A percentile compares a stretch with the other conserved stretches of the same genome.
These are phyloP conservation scores for Galbula dea DNA, from an alignment of 2,113 vertebrate genomes.

Conservation along the genomic window DNA sequence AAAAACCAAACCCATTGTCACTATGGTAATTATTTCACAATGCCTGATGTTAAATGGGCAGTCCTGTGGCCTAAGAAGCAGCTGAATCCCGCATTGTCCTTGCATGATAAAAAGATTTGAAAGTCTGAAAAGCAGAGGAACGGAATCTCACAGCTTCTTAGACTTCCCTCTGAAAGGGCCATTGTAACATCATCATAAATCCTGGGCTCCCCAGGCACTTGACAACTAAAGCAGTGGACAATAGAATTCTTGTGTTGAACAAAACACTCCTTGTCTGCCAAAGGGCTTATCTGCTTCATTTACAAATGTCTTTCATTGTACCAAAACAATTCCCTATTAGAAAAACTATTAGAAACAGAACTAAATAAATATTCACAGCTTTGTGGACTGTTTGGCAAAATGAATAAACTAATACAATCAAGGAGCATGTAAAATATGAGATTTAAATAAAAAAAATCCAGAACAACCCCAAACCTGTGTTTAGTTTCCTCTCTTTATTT, in stretches of 20 bases:
- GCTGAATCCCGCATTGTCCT: conserved; percentile 88
- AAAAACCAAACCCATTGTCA: conserved; percentile 61
- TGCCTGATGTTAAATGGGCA: conserved; percentile 71
- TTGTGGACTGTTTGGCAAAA: conserved; percentile 69
- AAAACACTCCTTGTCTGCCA: conserved; percentile 90
- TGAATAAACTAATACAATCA: conserved; percentile 69
- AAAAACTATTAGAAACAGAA: conserved; percentile 78
- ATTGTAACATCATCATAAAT: conserved; percentile 91
- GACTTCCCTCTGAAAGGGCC: conserved; percentile 85
- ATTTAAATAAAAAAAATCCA: neutral
- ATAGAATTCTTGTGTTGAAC: conserved; percentile 91
- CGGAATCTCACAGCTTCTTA: conserved; percentile 84
- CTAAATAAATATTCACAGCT: conserved; percentile 88
- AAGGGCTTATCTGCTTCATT: conserved; percentile 90
- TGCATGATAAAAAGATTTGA: conserved; percentile 88
- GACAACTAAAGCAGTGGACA: conserved; percentile 83
- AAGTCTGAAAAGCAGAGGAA: conserved; percentile 83
- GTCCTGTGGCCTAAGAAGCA: conserved; percentile 68
- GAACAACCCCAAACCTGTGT: neutral
- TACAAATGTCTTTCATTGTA: conserved; percentile 95
- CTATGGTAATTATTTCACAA: conserved; percentile 72
- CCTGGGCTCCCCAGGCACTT: conserved; percentile 86
- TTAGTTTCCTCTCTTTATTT: neutral
- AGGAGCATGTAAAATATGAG: conserved; percentile 19
- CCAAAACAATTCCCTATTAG: conserved; percentile 83